These are phyloP conservation scores for Elegia similella DNA, from an alignment of 2,888 invertebrate species.

Conservation along the genomic window DNA sequence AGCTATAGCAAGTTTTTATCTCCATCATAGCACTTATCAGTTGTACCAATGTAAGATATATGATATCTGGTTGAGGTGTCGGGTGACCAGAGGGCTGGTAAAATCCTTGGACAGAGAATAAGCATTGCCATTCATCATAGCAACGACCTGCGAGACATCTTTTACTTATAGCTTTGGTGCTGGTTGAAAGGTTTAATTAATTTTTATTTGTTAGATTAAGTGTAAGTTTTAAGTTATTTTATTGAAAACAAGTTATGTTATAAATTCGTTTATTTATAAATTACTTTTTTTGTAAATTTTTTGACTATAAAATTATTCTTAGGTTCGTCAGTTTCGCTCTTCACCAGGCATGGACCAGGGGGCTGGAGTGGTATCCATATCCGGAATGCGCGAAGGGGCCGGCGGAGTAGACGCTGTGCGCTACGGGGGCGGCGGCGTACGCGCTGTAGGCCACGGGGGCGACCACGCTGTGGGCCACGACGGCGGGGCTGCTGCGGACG, in stretches of 20 bases:
- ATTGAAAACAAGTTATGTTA: not conserved
- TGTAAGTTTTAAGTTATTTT: too few species aligned
- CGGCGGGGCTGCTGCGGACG: conserved; percentile 48
- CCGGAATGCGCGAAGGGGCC: conserved; percentile 46
- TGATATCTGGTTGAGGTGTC: too few species aligned
- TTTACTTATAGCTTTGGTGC: too few species aligned
- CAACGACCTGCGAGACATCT: too few species aligned
- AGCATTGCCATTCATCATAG: too few species aligned
- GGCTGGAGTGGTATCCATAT: conserved; percentile 37
- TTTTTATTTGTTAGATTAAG: too few species aligned
- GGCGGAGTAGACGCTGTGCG: conserved; percentile 44
- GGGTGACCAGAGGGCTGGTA: too few species aligned
- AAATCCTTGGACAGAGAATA: too few species aligned
- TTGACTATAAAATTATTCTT: conserved; percentile 43
- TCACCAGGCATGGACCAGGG: conserved; percentile 63
- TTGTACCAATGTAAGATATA: too few species aligned
- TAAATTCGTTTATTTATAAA: conserved; percentile 34
- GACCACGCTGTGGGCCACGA: conserved; percentile 39
- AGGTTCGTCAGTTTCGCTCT: conserved; percentile 60
- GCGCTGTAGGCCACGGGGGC: conserved; percentile 24
- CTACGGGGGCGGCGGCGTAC: conserved; percentile 38
- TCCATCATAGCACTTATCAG: too few species aligned
- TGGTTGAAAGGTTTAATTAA: too few species aligned
- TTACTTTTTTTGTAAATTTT: conserved; percentile 39
- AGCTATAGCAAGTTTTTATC: too few species aligned